Conservation (phyloP, 64 coral and sea anemone genomes). For the Dendrophyllia cribrosa region DNA sequence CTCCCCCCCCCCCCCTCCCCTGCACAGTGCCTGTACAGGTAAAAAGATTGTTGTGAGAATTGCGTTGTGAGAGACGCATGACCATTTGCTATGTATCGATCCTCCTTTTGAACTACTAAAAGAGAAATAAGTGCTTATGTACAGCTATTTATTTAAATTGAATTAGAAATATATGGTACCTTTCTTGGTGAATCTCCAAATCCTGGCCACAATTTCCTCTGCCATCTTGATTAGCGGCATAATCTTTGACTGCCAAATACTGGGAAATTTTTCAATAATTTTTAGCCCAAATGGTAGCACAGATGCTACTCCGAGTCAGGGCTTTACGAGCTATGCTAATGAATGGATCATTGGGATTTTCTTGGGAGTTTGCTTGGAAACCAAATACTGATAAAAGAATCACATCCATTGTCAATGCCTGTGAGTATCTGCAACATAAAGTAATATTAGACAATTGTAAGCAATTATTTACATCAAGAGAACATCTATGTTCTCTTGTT, state of each 20-base stretch:
- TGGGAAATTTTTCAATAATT: neutral
- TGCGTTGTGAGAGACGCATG: too few relatives aligned
- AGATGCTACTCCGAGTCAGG: neutral
- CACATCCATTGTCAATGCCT: constrained; percentile 40
- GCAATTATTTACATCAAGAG: too few relatives aligned
- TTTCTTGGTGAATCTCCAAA: neutral
- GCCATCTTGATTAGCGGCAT: neutral
- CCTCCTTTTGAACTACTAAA: too few relatives aligned
- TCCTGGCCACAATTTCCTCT: constrained; percentile 19
- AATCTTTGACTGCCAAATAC: neutral
- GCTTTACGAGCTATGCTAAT: neutral
- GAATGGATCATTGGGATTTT: constrained; percentile 29
- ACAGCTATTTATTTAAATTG: too few relatives aligned
- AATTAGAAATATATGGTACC: too few relatives aligned
- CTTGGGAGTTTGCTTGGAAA: constrained; percentile 23
- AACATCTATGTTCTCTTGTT: too few relatives aligned
- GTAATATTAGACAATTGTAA: too few relatives aligned
- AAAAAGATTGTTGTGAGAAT: too few relatives aligned
- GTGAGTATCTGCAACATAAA: constrained; percentile 35
- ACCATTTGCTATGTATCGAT: too few relatives aligned
- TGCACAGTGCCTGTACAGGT: too few relatives aligned
- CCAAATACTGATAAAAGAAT: constrained; percentile 50
- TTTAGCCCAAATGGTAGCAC: constrained; percentile 3
- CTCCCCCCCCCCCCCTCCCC: too few relatives aligned
- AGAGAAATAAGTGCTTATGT: too few relatives aligned